Evolutionary conservation across 2,113 vertebrate species (phyloP).

Genomic region (Nothoprocta pentlandii): DNA sequence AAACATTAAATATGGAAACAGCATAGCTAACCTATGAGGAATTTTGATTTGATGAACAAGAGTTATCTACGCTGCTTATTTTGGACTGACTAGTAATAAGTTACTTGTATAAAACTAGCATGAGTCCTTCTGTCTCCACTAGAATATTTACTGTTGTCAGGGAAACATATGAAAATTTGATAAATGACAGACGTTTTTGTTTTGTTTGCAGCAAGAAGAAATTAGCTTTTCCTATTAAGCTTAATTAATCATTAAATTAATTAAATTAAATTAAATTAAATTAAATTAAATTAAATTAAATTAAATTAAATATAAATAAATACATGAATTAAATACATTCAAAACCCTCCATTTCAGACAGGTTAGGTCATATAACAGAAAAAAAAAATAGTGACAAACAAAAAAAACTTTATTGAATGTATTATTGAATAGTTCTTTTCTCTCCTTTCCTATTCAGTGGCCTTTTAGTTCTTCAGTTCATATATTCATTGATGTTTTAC

Average conservation of each 20-base stretch:
- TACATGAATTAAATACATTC: neutral
- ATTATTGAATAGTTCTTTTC: neutral
- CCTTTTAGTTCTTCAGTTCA: neutral
- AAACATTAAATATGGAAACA: neutral
- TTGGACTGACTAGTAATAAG: neutral
- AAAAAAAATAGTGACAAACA: neutral
- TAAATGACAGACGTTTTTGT: neutral
- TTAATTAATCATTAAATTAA: neutral
- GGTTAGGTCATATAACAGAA: neutral
- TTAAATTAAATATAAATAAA: neutral
- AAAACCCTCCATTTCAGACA: neutral
- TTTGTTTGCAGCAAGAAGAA: neutral
- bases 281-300: neutral
- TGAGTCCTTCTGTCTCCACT: neutral
- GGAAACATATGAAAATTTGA: neutral
- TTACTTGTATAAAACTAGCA: neutral
- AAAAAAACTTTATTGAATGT: fast-evolving
- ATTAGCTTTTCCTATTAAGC: neutral
- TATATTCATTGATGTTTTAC: neutral
- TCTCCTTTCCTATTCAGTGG: neutral
- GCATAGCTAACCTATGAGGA: neutral
- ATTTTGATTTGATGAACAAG: neutral
- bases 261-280: neutral
- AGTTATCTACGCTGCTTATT: neutral
- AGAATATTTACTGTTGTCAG: neutral